Percentiles rank a stretch among this genome's conserved stretches.
phyloP scores from a whole-genome alignment of 2,888 invertebrate genomes.

The Parascotia fuliginaria region DNA sequence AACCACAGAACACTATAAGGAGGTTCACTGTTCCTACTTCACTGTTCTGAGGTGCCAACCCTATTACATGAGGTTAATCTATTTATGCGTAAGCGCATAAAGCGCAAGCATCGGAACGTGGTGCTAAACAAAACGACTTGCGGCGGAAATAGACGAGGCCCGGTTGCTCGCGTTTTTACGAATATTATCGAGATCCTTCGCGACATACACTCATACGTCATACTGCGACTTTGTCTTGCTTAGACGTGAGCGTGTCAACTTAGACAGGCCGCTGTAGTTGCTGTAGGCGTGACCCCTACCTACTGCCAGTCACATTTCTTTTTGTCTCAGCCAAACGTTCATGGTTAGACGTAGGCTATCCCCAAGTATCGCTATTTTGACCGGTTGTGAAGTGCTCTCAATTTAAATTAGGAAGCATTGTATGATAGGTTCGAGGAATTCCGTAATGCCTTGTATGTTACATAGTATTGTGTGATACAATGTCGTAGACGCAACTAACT shows the following conservation, averaged over 20 bases:
- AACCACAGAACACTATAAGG: no score
- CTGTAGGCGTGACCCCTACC: no score
- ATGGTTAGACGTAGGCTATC: no score
- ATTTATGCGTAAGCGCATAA: conserved; percentile 56
- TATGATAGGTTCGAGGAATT: no score
- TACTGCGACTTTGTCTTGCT: neutral
- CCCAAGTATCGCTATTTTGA: no score
- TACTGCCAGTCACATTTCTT: no score
- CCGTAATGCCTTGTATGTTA: no score
- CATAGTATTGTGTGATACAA: neutral
- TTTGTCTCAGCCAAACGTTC: no score
- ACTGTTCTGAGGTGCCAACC: conserved; percentile 36
- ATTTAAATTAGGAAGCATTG: no score
- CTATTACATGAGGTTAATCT: conserved; percentile 46
- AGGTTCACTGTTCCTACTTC: no score
- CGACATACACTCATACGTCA: conserved; percentile 16
- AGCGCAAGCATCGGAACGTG: conserved; percentile 42
- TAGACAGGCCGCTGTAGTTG: neutral
- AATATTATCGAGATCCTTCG: conserved; percentile 28
- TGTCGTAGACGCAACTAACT: conserved; percentile 4
- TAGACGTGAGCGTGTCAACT: no score
- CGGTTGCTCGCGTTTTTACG: conserved; percentile 44
- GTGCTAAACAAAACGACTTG: conserved; percentile 51
- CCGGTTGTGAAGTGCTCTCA: no score
- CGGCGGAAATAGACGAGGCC: conserved; percentile 58